Percentiles rank a stretch among this genome's conserved stretches.
Conservation (phyloP, 2,888 invertebrate genomes). For the Leptopilina drosophilae region DNA sequence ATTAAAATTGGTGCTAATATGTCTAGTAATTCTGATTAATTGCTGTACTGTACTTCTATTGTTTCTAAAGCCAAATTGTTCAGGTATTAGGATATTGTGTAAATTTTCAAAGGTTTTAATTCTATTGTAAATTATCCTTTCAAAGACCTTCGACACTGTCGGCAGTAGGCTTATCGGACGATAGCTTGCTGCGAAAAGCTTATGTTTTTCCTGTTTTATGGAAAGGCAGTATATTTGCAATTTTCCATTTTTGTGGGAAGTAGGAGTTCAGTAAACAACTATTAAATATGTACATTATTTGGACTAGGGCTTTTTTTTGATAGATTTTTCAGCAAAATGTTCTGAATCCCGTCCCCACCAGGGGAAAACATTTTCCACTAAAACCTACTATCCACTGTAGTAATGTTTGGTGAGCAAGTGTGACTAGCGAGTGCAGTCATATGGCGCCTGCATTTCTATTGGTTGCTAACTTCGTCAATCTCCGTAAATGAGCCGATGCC, state of each 20-base stretch:
- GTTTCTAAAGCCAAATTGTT: slow-evolving; percentile 13
- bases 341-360: slow-evolving; percentile 42
- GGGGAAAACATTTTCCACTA: background rate
- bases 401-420: no score
- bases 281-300: slow-evolving; percentile 45
- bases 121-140: slow-evolving; percentile 16
- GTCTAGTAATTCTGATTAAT: slow-evolving; percentile 15
- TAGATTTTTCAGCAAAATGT: slow-evolving; percentile 33
- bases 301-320: slow-evolving; percentile 42
- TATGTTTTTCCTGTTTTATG: slow-evolving; percentile 48
- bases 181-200: slow-evolving; percentile 31
- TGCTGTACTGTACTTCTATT: slow-evolving; percentile 18
- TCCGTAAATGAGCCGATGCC: no score
- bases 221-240: slow-evolving; percentile 45
- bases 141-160: background rate
- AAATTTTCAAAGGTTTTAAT: background rate
- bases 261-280: slow-evolving; percentile 38
- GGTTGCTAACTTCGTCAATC: no score
- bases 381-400: no score
- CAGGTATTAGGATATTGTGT: slow-evolving; percentile 6
- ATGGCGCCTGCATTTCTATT: no score
- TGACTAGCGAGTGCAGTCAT: no score
- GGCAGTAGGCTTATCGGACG: slow-evolving; percentile 48
- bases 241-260: slow-evolving; percentile 47
- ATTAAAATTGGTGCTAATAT: slow-evolving; percentile 28